Base-by-base conservation (phyloP, 1,140 invertebrate genomes). In the Trinorchestia longiramus region DNA sequence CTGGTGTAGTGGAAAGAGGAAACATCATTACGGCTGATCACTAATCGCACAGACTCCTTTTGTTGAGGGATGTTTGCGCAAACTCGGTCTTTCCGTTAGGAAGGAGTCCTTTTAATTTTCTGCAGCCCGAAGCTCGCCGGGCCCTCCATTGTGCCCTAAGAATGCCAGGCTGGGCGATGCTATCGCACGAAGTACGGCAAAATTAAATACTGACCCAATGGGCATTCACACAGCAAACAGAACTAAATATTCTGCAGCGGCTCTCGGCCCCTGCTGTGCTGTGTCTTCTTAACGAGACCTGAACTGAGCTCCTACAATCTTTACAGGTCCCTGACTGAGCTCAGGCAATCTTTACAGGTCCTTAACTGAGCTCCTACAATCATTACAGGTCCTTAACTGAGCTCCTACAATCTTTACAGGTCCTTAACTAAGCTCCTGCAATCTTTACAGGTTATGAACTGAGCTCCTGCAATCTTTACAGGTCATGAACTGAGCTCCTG, bases 141-240 rank as follows among this genome's bases (percentile, higher is more conserved):
- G 6, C 88, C 3, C 43, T 90, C 41, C 88, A 19, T 90, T 90
- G 88, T 90, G 88, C 4, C 4, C 88, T 42, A 90, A 90, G 88
- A 90, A 90, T 42, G 88, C 88, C 43, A 4, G 88, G 88, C 88
- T 44, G 43, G 6, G 43, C 92, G 92, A 94, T 94, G 6, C 11
- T 94, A 94, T 94, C 92, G 92, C 92, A n/a, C 92, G 43, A 94
- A 47, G 43, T 94, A 94, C 44, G 92, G 43, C 41, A 94, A 94
- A 94, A 94, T 94, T 94, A 94, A 94, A 47, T 94, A 43, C 92
- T 47, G 6, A n/a, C 17, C 44, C 92, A 47, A 45, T 94, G 92
- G 92, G 92, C 43, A 45, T 94, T 94, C 92, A 94, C 41, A 11
- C 43, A 45, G 92, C 92, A 47, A 94, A 94, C 92, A 94, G 17